Evolutionary conservation across 92 coral and sea anemone genomes (phyloP), one percentile per base, ranked within the genome.

Genomic region (Porites lobata): DNA sequence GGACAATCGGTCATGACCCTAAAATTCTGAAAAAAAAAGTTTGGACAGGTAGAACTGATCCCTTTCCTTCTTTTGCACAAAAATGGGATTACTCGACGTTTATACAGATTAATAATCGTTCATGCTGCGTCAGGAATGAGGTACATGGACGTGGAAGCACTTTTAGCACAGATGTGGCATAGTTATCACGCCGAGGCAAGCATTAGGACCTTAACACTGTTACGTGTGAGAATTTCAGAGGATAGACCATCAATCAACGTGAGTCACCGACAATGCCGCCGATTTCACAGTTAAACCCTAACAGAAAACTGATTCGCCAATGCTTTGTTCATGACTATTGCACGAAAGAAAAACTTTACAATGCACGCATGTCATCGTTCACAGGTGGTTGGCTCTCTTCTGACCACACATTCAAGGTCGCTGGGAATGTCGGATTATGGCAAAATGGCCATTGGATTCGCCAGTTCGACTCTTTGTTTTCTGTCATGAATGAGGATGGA

Each of bases 401-500:
- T 52, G 57, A 52, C 57, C 57, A 52, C 10, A 52, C 57, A 52
- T 52, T 52, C 10, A 52, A 52, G 57, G 57, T 52, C 10, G 57
- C 57, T 6, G 7, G 57, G 7, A 52, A 52, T 52, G 57, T 52
- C 57, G 57, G 57, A 6, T 6, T 52, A 9, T 52, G 57, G 57
- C 57, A 52, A 52, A 52, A 52, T 52, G 57, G 57, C 10, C 57
- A 52, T 54, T 90, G 93, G 93, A 79, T 58, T 2, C 79, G 80
- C 59, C 82, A 72, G 82, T 80, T 69, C 71, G 87, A 90, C 26
- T 84, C 83, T 24, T 72, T 90, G 50, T 86, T 90, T 80, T 65
- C 87, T 75, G 93, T 90, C 47, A 52, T 90, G 50, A 90, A 90
- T 86, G 91, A 87, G 71, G 84, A 91, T 53, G 91, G 89, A 56